These are phyloP conservation scores for Leptocoma aspasia DNA, from an alignment of 2,113 vertebrate genomes.

Conservation along the genomic window DNA sequence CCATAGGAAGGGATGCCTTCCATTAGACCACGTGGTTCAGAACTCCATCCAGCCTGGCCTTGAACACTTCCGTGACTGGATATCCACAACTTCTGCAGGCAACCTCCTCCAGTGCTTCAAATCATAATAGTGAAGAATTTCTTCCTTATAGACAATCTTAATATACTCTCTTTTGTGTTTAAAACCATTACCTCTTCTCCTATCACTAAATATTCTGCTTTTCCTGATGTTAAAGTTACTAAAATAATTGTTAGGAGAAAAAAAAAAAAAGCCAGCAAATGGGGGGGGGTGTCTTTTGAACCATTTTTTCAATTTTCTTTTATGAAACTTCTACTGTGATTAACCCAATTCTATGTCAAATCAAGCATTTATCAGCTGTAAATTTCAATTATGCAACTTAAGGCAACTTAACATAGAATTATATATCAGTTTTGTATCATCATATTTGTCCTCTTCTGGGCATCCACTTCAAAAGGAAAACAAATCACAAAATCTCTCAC, in stretches of 20 bases:
- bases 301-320: background rate
- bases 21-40: background rate
- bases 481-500: background rate
- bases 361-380: background rate
- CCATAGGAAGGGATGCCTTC: background rate
- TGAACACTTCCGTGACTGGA: accelerated
- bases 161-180: background rate
- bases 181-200: background rate
- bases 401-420: background rate
- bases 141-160: background rate
- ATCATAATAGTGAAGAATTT: background rate
- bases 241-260: background rate
- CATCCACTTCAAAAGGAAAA: background rate
- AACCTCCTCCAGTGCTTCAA: background rate
- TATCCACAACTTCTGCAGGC: background rate
- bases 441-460: background rate
- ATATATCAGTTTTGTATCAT: background rate
- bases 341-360: background rate
- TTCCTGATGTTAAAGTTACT: background rate
- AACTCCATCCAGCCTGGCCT: background rate
- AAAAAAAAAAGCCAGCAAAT: background rate
- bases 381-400: background rate
- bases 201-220: background rate
- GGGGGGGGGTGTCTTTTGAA: accelerated
- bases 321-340: background rate